Percentiles rank a stretch among this genome's conserved stretches.
Evolutionary conservation across 2,113 vertebrate genomes (phyloP).

Genomic region (Bubo bubo): DNA sequence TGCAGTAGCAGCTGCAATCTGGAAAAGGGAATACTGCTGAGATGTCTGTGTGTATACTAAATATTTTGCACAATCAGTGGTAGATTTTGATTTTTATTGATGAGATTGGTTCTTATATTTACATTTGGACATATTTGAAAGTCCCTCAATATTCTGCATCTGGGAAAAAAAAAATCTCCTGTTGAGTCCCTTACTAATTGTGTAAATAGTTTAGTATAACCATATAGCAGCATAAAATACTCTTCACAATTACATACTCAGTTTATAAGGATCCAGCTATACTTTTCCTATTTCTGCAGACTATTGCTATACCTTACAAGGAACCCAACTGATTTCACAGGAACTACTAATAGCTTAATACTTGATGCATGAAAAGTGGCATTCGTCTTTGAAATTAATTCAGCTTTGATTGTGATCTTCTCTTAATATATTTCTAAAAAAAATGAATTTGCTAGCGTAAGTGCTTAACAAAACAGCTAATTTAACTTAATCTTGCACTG

Average conservation of each 20-base stretch:
- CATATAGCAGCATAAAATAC: not conserved
- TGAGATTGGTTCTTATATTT: not conserved
- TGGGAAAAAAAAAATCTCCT: not conserved
- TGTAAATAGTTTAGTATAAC: not conserved
- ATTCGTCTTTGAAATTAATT: slow-evolving; percentile 18
- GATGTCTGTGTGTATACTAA: not conserved
- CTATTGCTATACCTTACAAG: not conserved
- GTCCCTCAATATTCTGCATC: not conserved
- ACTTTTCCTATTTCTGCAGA: not conserved
- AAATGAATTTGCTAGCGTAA: not conserved
- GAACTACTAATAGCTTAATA: not conserved
- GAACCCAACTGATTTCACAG: not conserved
- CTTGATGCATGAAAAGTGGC: not conserved
- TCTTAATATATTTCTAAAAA: not conserved
- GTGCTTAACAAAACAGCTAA: slow-evolving; percentile 19
- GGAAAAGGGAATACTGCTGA: not conserved
- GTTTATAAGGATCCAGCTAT: not conserved
- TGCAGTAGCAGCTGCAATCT: not conserved
- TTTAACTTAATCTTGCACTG: slow-evolving; percentile 20
- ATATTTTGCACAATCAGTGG: not conserved
- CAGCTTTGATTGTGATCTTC: slow-evolving; percentile 35
- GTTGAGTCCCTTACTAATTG: not conserved
- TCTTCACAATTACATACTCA: not conserved
- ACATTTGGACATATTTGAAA: not conserved
- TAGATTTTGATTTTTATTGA: not conserved